phyloP scores from a whole-genome alignment of 1,140 invertebrate species.

The Phymastichus coffea region DNA sequence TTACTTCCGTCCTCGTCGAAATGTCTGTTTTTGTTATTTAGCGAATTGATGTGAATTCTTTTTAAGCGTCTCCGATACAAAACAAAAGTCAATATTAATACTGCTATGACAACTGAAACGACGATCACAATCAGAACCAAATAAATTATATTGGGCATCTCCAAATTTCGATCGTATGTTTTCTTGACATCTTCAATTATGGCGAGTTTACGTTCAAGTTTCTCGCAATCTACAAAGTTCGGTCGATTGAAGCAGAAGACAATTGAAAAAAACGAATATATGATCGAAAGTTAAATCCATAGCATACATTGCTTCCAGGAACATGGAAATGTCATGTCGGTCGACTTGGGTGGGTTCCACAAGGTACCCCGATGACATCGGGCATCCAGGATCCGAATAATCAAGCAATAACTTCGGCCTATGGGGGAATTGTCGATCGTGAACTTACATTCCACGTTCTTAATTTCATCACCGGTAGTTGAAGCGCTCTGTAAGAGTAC shows the following conservation, averaged over 20 bases:
- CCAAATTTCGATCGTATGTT: neutral
- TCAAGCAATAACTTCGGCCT: conserved; percentile 32
- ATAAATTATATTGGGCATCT: conserved; percentile 6
- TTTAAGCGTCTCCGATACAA: conserved; percentile 1
- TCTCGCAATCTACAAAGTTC: conserved; percentile 23
- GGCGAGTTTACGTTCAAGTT: neutral
- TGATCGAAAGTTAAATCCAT: no score
- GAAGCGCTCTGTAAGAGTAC: conserved; percentile 21
- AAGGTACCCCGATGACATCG: conserved; percentile 31
- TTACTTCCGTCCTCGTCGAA: neutral
- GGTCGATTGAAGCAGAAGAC: no score
- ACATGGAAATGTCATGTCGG: conserved; percentile 20
- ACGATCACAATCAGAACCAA: conserved; percentile 23
- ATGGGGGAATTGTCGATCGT: conserved; percentile 15
- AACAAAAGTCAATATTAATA: conserved; percentile 6
- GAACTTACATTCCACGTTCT: conserved; percentile 33
- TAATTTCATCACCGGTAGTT: conserved; percentile 5
- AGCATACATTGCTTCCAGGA: no score
- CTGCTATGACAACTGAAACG: conserved; percentile 26
- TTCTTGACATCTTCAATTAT: conserved; percentile 5
- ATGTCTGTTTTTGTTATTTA: neutral
- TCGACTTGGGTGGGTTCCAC: conserved; percentile 34
- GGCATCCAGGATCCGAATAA: conserved; percentile 28
- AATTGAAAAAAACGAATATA: no score
- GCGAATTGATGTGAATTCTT: conserved; percentile 7